Evolutionary conservation across 2,797 vertebrate genomes (phyloP).

Genomic region (Fistularia commersonii): DNA sequence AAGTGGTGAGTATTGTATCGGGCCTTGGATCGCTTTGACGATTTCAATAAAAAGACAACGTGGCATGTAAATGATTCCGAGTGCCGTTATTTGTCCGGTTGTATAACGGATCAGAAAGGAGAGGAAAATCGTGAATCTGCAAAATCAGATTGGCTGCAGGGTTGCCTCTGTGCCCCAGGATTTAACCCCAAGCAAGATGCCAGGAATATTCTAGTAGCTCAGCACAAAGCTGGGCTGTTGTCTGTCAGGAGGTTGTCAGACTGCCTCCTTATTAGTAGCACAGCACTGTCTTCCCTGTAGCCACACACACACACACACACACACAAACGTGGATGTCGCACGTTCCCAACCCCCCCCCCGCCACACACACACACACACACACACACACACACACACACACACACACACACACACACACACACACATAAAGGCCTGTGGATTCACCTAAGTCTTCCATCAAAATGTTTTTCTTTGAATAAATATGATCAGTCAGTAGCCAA

Average conservation of each 20-base stretch:
- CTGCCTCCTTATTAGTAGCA: slow-evolving; percentile 56
- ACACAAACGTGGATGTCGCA: neutral
- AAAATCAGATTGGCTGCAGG: slow-evolving; percentile 36
- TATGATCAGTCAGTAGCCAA: no score
- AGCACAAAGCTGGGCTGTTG: slow-evolving; percentile 55
- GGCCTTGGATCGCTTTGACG: slow-evolving; percentile 24
- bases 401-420: slow-evolving; percentile 7
- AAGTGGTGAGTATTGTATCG: slow-evolving; percentile 39
- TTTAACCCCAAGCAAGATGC: slow-evolving; percentile 55
- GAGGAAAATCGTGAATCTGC: slow-evolving; percentile 29
- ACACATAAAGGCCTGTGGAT: neutral
- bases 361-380: slow-evolving; percentile 18
- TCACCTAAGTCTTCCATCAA: no score
- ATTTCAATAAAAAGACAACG: slow-evolving; percentile 60
- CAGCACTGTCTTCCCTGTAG: slow-evolving; percentile 32
- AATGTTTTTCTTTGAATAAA: no score
- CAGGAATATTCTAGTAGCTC: slow-evolving; percentile 57
- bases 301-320: slow-evolving; percentile 24
- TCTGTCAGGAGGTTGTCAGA: slow-evolving; percentile 61
- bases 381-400: slow-evolving; percentile 5
- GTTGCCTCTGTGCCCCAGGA: slow-evolving; percentile 37
- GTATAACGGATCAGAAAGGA: slow-evolving; percentile 20
- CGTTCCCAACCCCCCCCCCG: neutral
- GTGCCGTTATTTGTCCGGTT: slow-evolving; percentile 46
- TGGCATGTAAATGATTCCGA: slow-evolving; percentile 37